A percentile compares a stretch with the other conserved stretches of the same genome.
phyloP scores from a whole-genome alignment of 2,888 invertebrate genomes.

The Xestia sexstrigata region DNA sequence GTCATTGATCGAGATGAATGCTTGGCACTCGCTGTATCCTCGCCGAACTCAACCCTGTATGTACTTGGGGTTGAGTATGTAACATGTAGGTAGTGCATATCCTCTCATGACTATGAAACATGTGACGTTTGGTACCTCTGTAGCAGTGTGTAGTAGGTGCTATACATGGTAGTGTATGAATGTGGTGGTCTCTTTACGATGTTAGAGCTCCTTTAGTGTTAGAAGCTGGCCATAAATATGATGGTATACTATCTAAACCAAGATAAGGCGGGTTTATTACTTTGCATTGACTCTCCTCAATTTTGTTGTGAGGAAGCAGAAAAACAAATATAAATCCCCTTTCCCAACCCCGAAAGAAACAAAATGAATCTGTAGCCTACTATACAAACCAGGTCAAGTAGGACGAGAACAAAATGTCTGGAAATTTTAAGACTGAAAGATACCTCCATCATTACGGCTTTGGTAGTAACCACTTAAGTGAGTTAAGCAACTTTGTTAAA shows the following conservation, averaged over 20 bases:
- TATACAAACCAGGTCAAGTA: conserved; percentile 40
- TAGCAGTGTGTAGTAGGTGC: not conserved
- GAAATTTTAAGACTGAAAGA: conserved; percentile 19
- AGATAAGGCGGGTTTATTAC: not conserved
- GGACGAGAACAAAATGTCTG: conserved; percentile 20
- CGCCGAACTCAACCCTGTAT: conserved; percentile 14
- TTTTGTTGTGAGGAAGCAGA: not conserved
- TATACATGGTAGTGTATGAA: not conserved
- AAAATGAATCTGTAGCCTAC: conserved; percentile 23
- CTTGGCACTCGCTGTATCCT: conserved; percentile 45
- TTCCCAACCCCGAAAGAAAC: conserved; percentile 11
- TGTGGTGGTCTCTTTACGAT: conserved; percentile 21
- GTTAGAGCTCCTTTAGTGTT: not conserved
- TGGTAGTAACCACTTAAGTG: conserved; percentile 20
- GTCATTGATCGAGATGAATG: conserved; percentile 58
- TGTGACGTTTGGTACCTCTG: conserved; percentile 12
- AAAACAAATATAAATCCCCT: conserved; percentile 12
- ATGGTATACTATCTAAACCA: conserved; percentile 1
- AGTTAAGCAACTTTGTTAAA: conserved; percentile 35
- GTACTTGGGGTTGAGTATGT: conserved; percentile 18
- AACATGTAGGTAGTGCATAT: conserved; percentile 12
- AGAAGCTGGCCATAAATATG: conserved; percentile 6
- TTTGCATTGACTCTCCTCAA: not conserved
- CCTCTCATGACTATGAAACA: not conserved
- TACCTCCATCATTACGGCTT: conserved; percentile 8